A percentile compares a stretch with the other conserved stretches of the same genome.
These are phyloP conservation scores for Metaphire vulgaris DNA, from an alignment of 1,140 invertebrate genomes.

Conservation along the genomic window DNA sequence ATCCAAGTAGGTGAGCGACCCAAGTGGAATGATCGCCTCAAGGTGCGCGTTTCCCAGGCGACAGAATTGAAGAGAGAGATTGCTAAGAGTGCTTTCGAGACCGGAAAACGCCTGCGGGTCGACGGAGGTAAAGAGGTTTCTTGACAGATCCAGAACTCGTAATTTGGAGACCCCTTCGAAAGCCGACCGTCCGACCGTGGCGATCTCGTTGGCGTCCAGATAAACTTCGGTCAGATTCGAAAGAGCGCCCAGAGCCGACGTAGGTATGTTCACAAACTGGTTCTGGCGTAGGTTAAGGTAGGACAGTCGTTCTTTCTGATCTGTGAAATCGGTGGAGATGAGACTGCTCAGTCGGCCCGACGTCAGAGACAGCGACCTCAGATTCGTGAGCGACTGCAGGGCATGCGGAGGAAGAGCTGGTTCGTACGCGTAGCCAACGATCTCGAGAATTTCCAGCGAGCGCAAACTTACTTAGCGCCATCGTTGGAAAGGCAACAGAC, in stretches of 20 bases:
- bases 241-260: not conserved
- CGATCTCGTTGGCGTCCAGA: not conserved
- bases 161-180: not conserved
- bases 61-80: not conserved
- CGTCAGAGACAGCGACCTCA: slow-evolving; percentile 6
- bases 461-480: not conserved
- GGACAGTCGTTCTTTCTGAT: not conserved
- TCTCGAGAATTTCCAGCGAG: not conserved
- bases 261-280: not conserved
- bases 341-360: not conserved
- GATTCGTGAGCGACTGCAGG: not conserved
- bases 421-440: not conserved
- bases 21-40: not conserved
- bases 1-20: slow-evolving; percentile 5
- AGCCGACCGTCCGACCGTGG: not conserved
- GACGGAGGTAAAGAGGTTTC: not conserved
- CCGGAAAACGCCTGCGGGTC: not conserved
- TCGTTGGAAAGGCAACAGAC: not conserved
- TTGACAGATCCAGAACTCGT: not conserved
- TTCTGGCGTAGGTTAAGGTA: not conserved
- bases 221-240: not conserved
- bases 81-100: not conserved
- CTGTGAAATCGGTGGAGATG: not conserved
- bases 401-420: not conserved
- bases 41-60: not conserved